phyloP scores from a whole-genome alignment of 2,113 vertebrate species.

The Paramisgurnus dabryanus region DNA sequence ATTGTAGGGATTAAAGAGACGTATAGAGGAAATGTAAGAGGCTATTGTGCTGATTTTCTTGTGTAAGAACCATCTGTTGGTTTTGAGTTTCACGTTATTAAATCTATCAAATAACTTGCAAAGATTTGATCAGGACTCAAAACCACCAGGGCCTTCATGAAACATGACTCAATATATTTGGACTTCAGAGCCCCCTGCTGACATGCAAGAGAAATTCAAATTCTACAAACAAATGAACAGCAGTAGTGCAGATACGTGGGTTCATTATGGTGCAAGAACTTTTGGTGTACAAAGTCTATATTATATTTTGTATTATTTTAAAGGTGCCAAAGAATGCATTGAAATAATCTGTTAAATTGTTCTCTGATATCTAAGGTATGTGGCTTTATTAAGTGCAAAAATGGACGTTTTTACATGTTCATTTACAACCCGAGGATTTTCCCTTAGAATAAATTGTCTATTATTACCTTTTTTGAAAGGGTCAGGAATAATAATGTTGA shows the following conservation, averaged over 20 bases:
- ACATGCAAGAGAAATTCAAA: neutral
- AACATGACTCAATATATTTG: neutral
- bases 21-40: neutral
- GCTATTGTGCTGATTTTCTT: neutral
- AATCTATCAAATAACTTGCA: neutral
- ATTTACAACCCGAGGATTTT: too few species aligned
- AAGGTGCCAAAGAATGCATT: too few species aligned
- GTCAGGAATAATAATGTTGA: too few species aligned
- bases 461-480: too few species aligned
- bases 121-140: neutral
- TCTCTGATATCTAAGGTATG: too few species aligned
- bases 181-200: constrained; percentile 17
- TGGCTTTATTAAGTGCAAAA: too few species aligned
- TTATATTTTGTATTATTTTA: too few species aligned
- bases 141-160: neutral
- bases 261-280: too few species aligned
- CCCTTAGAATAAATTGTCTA: too few species aligned
- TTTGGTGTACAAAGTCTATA: too few species aligned
- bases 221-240: neutral
- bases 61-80: neutral
- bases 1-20: neutral
- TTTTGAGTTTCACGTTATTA: neutral
- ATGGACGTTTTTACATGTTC: too few species aligned
- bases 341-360: too few species aligned
- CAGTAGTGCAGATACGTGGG: neutral